Base-by-base conservation (phyloP, 2,888 invertebrate species). In the Prostheceraeus crozeri region DNA sequence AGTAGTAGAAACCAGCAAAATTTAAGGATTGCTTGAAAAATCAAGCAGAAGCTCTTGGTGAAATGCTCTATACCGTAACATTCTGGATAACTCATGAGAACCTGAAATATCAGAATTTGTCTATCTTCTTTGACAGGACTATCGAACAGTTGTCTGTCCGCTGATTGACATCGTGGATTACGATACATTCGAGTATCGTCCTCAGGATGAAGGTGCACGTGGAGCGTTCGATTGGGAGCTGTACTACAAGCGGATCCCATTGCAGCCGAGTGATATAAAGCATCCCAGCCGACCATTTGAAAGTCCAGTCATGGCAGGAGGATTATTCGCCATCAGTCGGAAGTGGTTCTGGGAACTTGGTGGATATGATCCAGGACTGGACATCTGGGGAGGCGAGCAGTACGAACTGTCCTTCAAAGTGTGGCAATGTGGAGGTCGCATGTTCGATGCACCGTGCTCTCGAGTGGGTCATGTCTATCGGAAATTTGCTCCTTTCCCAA, bases 351-450 rank as follows among this genome's bases (percentile, higher is more conserved):
- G 91, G 91, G 88, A 91, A 75, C 77, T 94, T 35, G 94, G 90
- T 1, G 94, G 94, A 0, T 77, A 76, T 62, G 77, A 77, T 59
- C 72, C 72, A 2, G 76, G 75, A 2, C 68, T 77, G 1, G 89
- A 91, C 70, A 93, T 94, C 66, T 94, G 94, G 94, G 94, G 94
- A 21, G 94, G 93, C 0, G 94, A 94, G 74, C 94, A 94, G 74
- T 94, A 91, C 70, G 94, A 94, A 72, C 80, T 94, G n/a, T 91
- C 91, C 63, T 94, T 94, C 71, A 93, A 93, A 82, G 84, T 91
- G 57, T 93, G 93, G 91, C 90, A 90, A 78, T 93, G 91, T 74
- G 89, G 89, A n/a, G 91, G 91, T 0, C 82, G 83, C 66, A 84
- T 93, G 85, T 79, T 85, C 62, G 91, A 93, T 78, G 86, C 87